Evolutionary conservation across 2,888 invertebrate genomes (phyloP).

Genomic region (Thelaira solivaga): DNA sequence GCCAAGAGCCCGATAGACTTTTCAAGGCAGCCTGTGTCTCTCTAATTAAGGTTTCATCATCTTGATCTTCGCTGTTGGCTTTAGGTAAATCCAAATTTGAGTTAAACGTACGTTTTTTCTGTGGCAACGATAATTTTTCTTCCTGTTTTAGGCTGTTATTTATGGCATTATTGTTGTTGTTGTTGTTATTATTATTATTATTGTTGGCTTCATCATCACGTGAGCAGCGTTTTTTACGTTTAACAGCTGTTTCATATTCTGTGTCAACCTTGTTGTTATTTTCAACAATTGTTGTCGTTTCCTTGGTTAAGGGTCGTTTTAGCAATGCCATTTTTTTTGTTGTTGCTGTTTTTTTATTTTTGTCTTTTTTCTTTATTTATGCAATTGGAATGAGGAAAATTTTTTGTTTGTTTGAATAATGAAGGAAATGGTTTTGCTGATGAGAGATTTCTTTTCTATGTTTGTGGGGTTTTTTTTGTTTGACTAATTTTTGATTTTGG

Average conservation of each 20-base stretch:
- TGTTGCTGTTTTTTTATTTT: slow-evolving; percentile 18
- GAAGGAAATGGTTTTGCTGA: slow-evolving; percentile 16
- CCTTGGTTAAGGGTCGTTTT: slow-evolving; percentile 76
- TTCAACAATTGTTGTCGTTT: slow-evolving; percentile 71
- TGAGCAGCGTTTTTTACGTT: slow-evolving; percentile 75
- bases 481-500: slow-evolving; percentile 20
- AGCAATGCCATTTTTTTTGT: slow-evolving; percentile 73
- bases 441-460: slow-evolving; percentile 8
- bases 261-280: slow-evolving; percentile 70
- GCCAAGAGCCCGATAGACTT: slow-evolving; percentile 91
- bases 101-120: slow-evolving; percentile 73
- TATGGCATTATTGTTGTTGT: slow-evolving; percentile 65
- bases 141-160: slow-evolving; percentile 60
- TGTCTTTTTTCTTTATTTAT: no score
- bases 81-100: slow-evolving; percentile 18
- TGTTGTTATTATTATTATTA: slow-evolving; percentile 68
- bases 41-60: slow-evolving; percentile 89
- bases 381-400: background rate
- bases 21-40: slow-evolving; percentile 93
- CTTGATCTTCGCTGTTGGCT: slow-evolving; percentile 78
- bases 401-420: slow-evolving; percentile 28
- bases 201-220: slow-evolving; percentile 74
- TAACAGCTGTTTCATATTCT: slow-evolving; percentile 74
- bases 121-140: slow-evolving; percentile 71
- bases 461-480: slow-evolving; percentile 4